Evolutionary conservation across 2,113 vertebrate species (phyloP).

Genomic region (pig (Sus scrofa)): T2T-Sscrofa CM000821.6:13910001-13910500

Average conservation of each 20-base stretch:
- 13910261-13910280: background rate
- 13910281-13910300: background rate
- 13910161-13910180: background rate
- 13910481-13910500: background rate
- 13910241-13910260: too few relatives aligned
- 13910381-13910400: too few relatives aligned
- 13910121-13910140: background rate
- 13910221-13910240: too few relatives aligned
- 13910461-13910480: background rate
- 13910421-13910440: too few relatives aligned
- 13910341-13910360: background rate
- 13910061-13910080: background rate
- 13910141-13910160: background rate
- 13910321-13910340: background rate
- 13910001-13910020: background rate
- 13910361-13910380: too few relatives aligned
- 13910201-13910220: too few relatives aligned
- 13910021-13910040: conserved; percentile 33
- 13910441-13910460: too few relatives aligned
- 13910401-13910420: too few relatives aligned
- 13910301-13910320: background rate
- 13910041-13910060: background rate
- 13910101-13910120: background rate
- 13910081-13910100: background rate
- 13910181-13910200: background rate